A percentile compares a stretch with the other conserved stretches of the same genome.
phyloP scores from a whole-genome alignment of 2,888 invertebrate species.

The Platycheirus albimanus region DNA sequence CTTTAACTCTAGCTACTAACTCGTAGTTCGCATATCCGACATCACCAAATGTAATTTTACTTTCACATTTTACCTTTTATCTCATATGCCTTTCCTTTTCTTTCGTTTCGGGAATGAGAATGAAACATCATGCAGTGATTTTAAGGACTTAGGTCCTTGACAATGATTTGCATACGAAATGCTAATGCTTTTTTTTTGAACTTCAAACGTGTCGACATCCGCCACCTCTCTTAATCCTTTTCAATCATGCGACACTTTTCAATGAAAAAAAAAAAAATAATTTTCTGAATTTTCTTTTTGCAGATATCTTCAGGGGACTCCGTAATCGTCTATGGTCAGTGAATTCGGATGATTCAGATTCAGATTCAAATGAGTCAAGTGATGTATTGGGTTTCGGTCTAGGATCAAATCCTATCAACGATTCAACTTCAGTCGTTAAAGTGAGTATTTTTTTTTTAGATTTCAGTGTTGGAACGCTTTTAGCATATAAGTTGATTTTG shows the following conservation, averaged over 20 bases:
- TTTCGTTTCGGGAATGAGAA: not conserved
- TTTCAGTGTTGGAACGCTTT: not conserved
- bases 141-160: conserved; percentile 57
- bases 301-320: conserved; percentile 81
- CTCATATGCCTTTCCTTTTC: not conserved
- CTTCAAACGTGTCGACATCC: not conserved
- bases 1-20: no score
- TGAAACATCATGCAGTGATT: conserved; percentile 58
- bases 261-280: conserved; percentile 30
- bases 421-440: conserved; percentile 82
- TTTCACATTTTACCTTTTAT: conserved; percentile 34
- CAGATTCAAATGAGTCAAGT: conserved; percentile 70
- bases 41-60: conserved; percentile 55
- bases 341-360: conserved; percentile 56
- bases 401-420: conserved; percentile 77
- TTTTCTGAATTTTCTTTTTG: conserved; percentile 41
- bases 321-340: conserved; percentile 78
- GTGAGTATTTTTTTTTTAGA: conserved; percentile 74
- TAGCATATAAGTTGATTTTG: no score
- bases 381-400: conserved; percentile 74
- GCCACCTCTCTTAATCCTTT: conserved; percentile 2
- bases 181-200: conserved; percentile 37
- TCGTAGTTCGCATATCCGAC: no score
- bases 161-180: conserved; percentile 68
- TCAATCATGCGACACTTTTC: conserved; percentile 53